These are phyloP conservation scores for Anhinga rufa DNA, from an alignment of 2,113 vertebrate genomes.

Conservation along the genomic window DNA sequence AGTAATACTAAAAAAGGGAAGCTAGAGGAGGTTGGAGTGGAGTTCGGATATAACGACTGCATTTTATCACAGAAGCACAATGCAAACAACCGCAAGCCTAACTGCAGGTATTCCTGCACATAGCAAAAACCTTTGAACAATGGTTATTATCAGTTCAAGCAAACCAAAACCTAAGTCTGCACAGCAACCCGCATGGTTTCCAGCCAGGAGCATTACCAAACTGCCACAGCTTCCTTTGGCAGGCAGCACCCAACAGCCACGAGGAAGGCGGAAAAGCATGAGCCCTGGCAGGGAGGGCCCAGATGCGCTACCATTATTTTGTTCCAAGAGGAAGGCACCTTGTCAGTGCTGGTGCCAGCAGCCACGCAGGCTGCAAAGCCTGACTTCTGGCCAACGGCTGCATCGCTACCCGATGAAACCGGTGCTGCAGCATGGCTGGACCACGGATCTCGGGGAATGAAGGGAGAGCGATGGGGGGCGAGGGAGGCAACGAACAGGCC, in stretches of 20 bases:
- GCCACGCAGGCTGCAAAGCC: background rate
- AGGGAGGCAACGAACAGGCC: too few relatives aligned
- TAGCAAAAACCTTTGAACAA: background rate
- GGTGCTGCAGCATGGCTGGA: background rate
- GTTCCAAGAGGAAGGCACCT: rapidly evolving
- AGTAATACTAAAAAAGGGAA: background rate
- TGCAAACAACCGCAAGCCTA: background rate
- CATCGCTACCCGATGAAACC: too few relatives aligned
- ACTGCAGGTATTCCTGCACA: background rate
- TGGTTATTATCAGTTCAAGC: background rate
- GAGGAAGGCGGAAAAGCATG: too few relatives aligned
- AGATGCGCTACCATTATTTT: rapidly evolving
- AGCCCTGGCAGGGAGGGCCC: background rate
- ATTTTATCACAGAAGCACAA: background rate
- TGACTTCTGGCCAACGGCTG: background rate
- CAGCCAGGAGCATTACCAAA: background rate
- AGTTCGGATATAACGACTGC: background rate
- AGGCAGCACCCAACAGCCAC: background rate
- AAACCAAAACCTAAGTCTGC: background rate
- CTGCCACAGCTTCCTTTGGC: background rate
- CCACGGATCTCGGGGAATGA: rapidly evolving
- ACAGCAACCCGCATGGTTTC: background rate
- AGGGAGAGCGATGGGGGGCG: background rate
- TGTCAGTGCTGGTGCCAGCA: background rate
- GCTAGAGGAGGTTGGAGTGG: background rate